Conservation (phyloP, 2,113 vertebrate genomes). For the Trinectes maculatus region DNA sequence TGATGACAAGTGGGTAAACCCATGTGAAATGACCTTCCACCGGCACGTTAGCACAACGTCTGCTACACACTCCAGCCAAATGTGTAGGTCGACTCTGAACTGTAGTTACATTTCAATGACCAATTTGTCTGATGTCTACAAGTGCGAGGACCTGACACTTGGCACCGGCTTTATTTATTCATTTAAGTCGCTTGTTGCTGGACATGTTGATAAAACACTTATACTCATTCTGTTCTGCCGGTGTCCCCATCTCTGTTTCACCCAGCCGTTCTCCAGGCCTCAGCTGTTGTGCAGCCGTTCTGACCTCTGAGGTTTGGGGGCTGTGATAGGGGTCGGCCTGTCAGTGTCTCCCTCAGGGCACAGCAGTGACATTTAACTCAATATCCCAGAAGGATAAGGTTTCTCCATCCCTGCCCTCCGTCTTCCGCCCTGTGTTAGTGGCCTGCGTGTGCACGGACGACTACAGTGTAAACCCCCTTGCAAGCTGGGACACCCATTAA, state of each 20-base stretch:
- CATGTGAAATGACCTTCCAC: background rate
- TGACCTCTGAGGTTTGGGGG: slow-evolving; percentile 76
- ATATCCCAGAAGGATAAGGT: slow-evolving; percentile 81
- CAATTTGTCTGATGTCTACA: background rate
- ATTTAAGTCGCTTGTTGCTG: background rate
- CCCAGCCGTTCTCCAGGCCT: slow-evolving; percentile 44
- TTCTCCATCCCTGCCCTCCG: slow-evolving; percentile 63
- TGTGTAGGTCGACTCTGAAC: too few relatives aligned
- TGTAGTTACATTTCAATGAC: background rate
- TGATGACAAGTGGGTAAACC: background rate
- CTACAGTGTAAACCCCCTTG: slow-evolving; percentile 36
- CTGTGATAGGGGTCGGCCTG: slow-evolving; percentile 70
- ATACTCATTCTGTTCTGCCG: slow-evolving; percentile 20
- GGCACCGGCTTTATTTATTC: background rate
- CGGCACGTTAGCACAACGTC: background rate
- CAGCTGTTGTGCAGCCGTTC: slow-evolving; percentile 73
- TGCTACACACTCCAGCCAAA: background rate
- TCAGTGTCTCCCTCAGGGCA: slow-evolving; percentile 79
- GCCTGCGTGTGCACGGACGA: slow-evolving; percentile 39
- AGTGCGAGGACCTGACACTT: background rate
- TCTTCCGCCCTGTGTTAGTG: slow-evolving; percentile 63
- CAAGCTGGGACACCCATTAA: slow-evolving; percentile 55
- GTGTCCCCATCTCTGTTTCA: slow-evolving; percentile 48
- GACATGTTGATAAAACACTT: slow-evolving; percentile 34
- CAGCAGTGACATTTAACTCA: slow-evolving; percentile 83